Percentiles rank a stretch among this genome's conserved stretches.
phyloP scores from a whole-genome alignment of 2,113 vertebrate species.

The Eulemur macaco region DNA sequence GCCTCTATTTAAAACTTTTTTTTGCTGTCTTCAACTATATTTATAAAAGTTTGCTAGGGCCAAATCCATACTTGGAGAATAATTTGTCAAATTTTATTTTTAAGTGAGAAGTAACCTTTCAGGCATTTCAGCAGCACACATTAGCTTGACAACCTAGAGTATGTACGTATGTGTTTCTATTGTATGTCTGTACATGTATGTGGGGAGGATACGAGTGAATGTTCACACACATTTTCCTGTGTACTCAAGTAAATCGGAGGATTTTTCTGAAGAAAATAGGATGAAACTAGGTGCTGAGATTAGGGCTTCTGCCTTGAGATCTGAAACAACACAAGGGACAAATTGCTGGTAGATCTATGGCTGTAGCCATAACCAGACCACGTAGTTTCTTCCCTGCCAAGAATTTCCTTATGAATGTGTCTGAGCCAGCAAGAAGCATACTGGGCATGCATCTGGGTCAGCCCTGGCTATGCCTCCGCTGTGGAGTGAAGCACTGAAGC shows the following conservation, averaged over 20 bases:
- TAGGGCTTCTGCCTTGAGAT: conserved; percentile 54
- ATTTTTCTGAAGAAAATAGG: conserved; percentile 49
- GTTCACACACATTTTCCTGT: conserved; percentile 57
- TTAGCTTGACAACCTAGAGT: conserved; percentile 24
- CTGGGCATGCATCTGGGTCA: not conserved
- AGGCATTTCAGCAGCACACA: conserved; percentile 54
- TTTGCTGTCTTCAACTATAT: conserved; percentile 54
- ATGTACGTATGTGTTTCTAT: not conserved
- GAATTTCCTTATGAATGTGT: conserved; percentile 27
- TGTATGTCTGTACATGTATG: not conserved
- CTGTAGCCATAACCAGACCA: not conserved
- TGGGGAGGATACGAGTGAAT: conserved; percentile 59
- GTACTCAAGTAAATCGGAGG: not conserved
- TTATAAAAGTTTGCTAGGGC: conserved; percentile 54
- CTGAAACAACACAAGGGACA: conserved; percentile 39
- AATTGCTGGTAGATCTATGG: not conserved
- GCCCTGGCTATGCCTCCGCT: not conserved
- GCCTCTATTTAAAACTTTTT: conserved; percentile 21
- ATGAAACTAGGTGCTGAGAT: conserved; percentile 65
- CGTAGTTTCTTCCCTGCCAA: not conserved
- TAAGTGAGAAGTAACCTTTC: conserved; percentile 50
- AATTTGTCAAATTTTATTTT: conserved; percentile 63
- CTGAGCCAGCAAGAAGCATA: conserved; percentile 32
- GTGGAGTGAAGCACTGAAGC: not conserved
- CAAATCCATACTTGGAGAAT: conserved; percentile 32